Evolutionary conservation across 2,888 invertebrate species (phyloP).

Genomic region (Sisyra nigra): DNA sequence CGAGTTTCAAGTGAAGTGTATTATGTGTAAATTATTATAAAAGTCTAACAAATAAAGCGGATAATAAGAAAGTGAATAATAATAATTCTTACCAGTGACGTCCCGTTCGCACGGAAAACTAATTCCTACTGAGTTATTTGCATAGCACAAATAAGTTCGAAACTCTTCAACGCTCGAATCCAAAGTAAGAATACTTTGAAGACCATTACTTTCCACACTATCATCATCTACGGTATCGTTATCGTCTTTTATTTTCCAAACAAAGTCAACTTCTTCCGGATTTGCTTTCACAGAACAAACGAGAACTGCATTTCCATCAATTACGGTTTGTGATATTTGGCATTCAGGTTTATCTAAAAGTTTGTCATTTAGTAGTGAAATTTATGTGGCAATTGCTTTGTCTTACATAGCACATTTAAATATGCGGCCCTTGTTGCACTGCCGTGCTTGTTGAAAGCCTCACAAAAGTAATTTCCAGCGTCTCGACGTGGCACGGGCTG

Average conservation of each 20-base stretch:
- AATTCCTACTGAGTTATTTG: conserved; percentile 66
- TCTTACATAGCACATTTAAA: conserved; percentile 76
- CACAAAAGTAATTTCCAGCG: conserved; percentile 64
- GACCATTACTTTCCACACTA: conserved; percentile 34
- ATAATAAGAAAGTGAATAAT: no score
- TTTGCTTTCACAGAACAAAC: conserved; percentile 71
- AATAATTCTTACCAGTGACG: conserved; percentile 39
- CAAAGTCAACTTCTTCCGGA: conserved; percentile 60
- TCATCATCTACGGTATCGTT: conserved; percentile 57
- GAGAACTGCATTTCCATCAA: conserved; percentile 57
- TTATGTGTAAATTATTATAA: no score
- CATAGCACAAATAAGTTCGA: conserved; percentile 70
- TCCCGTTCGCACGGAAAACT: conserved; percentile 45
- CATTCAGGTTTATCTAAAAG: conserved; percentile 69
- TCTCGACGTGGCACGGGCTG: conserved; percentile 51
- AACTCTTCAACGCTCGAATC: conserved; percentile 42
- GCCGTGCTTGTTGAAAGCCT: conserved; percentile 67
- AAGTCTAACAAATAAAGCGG: no score
- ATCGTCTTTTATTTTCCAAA: conserved; percentile 71
- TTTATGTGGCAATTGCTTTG: no score
- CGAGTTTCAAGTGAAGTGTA: no score
- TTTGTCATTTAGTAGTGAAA: not conserved
- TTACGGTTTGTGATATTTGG: conserved; percentile 54
- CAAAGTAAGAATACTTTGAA: conserved; percentile 44
- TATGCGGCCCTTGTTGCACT: conserved; percentile 46